Percentiles rank a stretch among this genome's conserved stretches.
These are phyloP conservation scores for Globodera rostochiensis DNA, from an alignment of 1,140 invertebrate genomes.

Conservation along the genomic window DNA sequence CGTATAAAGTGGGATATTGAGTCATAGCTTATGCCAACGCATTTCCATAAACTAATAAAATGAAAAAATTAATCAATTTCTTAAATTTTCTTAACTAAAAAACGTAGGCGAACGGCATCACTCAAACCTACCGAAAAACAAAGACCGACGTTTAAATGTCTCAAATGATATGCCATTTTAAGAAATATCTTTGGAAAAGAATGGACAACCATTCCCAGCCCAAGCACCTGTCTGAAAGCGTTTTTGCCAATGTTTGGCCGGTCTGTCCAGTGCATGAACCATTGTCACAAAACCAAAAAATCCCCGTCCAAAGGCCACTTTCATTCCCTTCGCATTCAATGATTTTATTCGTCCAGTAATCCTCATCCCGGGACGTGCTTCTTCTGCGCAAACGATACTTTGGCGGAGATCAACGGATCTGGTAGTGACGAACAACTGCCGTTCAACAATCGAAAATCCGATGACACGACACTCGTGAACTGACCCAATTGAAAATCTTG, in stretches of 20 bases:
- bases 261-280: conserved; percentile 45
- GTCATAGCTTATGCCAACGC: too few relatives aligned
- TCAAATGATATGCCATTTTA: too few relatives aligned
- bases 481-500: conserved; percentile 49
- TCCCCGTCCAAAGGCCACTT: conserved; percentile 38
- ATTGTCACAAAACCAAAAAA: conserved; percentile 50
- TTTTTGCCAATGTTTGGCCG: conserved; percentile 40
- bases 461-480: conserved; percentile 53
- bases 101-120: too few relatives aligned
- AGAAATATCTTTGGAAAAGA: too few relatives aligned
- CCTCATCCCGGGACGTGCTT: conserved; percentile 44
- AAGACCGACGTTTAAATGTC: too few relatives aligned
- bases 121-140: too few relatives aligned
- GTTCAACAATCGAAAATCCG: conserved; percentile 50
- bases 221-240: conserved; percentile 47
- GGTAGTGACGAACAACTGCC: conserved; percentile 53
- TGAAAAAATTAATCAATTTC: too few relatives aligned
- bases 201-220: too few relatives aligned
- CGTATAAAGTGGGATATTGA: too few relatives aligned
- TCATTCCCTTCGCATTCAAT: conserved; percentile 44
- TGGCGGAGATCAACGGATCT: conserved; percentile 50
- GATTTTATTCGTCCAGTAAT: conserved; percentile 41
- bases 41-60: too few relatives aligned
- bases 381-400: conserved; percentile 44
- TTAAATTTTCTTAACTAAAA: too few relatives aligned